These are phyloP conservation scores for Dinocampus coccinellae DNA, from an alignment of 2,888 invertebrate species.

Conservation along the genomic window DNA sequence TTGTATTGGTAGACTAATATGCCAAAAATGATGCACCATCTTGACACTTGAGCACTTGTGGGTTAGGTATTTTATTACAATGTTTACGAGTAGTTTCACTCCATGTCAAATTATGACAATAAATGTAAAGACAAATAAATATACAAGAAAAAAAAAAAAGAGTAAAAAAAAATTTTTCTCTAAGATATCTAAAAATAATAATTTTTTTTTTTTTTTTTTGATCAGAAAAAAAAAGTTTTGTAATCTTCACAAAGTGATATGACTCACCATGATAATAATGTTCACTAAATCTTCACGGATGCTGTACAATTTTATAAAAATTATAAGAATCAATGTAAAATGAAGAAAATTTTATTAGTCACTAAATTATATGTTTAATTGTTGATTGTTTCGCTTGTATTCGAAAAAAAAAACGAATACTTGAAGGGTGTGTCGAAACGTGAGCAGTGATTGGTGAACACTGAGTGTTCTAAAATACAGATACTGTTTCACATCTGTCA, in stretches of 20 bases:
- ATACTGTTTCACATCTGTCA: constrained; percentile 23
- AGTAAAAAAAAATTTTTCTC: not conserved
- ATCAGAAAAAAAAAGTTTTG: too few species aligned
- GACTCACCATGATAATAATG: constrained; percentile 54
- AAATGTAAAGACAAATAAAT: constrained; percentile 1
- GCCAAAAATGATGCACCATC: constrained; percentile 51
- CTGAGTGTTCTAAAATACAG: constrained; percentile 46
- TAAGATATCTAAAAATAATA: constrained; percentile 1
- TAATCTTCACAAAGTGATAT: constrained; percentile 35
- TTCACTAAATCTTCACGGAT: constrained; percentile 32
- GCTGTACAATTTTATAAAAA: constrained; percentile 30
- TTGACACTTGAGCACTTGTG: constrained; percentile 56
- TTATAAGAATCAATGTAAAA: constrained; percentile 34
- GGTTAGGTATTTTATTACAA: constrained; percentile 52
- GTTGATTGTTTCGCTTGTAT: constrained; percentile 54
- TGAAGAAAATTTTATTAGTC: constrained; percentile 21
- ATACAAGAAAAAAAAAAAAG: not conserved
- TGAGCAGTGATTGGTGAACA: constrained; percentile 53
- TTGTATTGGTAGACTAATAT: too few species aligned
- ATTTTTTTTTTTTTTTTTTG: too few species aligned
- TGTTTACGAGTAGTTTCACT: constrained; percentile 36
- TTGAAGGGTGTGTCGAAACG: constrained; percentile 67
- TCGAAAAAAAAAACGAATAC: constrained; percentile 62
- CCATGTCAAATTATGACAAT: not conserved
- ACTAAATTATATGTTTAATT: constrained; percentile 43